Evolutionary conservation across 2,797 vertebrate species (phyloP).

Genomic region (Peromyscus attwateri): DNA sequence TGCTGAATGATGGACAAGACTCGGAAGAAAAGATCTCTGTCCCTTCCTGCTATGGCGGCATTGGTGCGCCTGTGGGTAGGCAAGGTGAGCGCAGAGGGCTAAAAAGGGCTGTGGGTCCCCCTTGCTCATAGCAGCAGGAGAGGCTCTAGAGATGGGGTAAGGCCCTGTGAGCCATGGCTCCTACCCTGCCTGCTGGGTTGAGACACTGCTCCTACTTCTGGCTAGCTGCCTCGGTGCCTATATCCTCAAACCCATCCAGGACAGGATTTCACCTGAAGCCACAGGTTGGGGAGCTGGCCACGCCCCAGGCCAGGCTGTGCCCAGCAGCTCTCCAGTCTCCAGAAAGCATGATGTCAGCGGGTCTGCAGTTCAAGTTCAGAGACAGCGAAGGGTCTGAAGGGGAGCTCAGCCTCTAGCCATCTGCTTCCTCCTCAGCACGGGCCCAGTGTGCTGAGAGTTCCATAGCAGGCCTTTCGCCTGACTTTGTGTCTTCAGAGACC

Average conservation of each 20-base stretch:
- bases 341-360: not conserved
- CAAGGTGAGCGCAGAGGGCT: conserved; percentile 77
- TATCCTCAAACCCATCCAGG: not conserved
- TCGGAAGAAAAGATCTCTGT: conserved; percentile 62
- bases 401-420: not conserved
- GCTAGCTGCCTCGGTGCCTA: not conserved
- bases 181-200: not conserved
- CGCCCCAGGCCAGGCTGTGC: not conserved
- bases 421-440: not conserved
- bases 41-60: conserved; percentile 68
- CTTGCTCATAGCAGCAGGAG: not conserved
- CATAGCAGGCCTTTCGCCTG: not conserved
- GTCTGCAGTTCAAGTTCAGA: not conserved
- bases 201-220: not conserved
- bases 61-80: not conserved
- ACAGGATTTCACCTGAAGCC: not conserved
- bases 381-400: not conserved
- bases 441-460: not conserved
- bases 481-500: not conserved
- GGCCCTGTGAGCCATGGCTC: not conserved
- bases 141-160: not conserved
- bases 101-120: not conserved
- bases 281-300: not conserved
- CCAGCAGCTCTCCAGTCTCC: not conserved
- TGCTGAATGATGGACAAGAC: conserved; percentile 75